Evolutionary conservation across 2,888 invertebrate genomes (phyloP).

Genomic region (Habrosyne pyritoides): DNA sequence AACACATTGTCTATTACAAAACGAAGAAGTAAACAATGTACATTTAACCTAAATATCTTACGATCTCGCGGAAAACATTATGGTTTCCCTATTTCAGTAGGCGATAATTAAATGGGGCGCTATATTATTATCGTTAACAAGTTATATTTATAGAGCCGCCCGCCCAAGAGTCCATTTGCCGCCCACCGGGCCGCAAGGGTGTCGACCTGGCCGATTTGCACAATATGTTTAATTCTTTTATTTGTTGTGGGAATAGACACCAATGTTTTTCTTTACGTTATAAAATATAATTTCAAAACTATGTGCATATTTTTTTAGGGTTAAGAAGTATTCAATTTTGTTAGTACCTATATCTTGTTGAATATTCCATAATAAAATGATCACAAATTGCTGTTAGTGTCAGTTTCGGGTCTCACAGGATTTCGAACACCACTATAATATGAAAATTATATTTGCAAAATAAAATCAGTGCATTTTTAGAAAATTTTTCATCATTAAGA

Average conservation of each 20-base stretch:
- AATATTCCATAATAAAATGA: too few relatives aligned
- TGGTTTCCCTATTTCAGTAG: constrained; percentile 48
- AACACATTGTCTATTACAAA: constrained; percentile 11
- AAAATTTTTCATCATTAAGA: too few relatives aligned
- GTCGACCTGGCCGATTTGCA: constrained; percentile 57
- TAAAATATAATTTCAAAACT: too few relatives aligned
- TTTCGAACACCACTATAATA: too few relatives aligned
- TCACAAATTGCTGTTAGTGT: too few relatives aligned
- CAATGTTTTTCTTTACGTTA: background rate
- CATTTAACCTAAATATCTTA: constrained; percentile 30
- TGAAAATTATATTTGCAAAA: too few relatives aligned
- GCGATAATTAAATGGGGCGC: constrained; percentile 64
- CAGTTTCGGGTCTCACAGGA: too few relatives aligned
- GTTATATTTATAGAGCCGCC: constrained; percentile 64
- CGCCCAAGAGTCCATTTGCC: constrained; percentile 68
- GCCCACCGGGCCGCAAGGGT: constrained; percentile 63
- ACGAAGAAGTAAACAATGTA: constrained; percentile 20
- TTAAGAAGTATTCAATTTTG: too few relatives aligned
- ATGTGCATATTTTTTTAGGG: too few relatives aligned
- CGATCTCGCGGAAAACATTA: constrained; percentile 23
- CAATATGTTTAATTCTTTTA: constrained; percentile 37
- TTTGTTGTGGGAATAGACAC: background rate
- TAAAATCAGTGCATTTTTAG: too few relatives aligned
- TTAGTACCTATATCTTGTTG: too few relatives aligned
- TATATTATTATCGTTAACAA: constrained; percentile 66